Evolutionary conservation across 2,113 vertebrate genomes (phyloP), one percentile per base, ranked within the genome.

Genomic region (Pithys albifrons): DNA sequence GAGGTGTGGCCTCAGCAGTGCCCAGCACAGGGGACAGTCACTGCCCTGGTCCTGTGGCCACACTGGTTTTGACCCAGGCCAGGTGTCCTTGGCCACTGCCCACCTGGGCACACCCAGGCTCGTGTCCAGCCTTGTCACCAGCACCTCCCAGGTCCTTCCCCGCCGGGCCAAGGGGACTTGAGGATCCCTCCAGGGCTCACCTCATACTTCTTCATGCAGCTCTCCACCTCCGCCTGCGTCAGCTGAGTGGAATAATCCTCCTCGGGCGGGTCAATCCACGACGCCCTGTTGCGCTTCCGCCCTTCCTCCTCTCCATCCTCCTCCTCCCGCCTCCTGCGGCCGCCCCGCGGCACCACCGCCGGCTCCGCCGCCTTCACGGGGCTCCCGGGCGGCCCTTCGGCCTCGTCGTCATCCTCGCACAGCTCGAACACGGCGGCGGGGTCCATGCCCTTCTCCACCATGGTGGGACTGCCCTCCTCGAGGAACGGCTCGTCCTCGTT

Each of bases 141-240:
- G 62, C 62, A 29, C 28, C 12, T 43, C 8, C 12, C 27, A 22
- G 37, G 3, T 18, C 59, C 37, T 39, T 27, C 24, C 59, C 59
- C 1, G 3, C 24, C 10, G 35, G 25, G 7, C 37, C 7, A 19
- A 29, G 27, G 28, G 62, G 39, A 41, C 14, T 41, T 29, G 27
- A 19, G 18, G 27, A 13, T 41, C 4, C 7, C 17, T 4, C 9
- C 3, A 1, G 9, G 97, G 4, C 98, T 98, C 94, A 99, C 99
- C 98, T 99, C 98, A 0, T 99, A 99, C 31, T 98, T 99, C 97
- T 98, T 99, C 99, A 99, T 99, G 96, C 99, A 99, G 98, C 99
- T 99, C 97, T 99, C 99, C 43, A 99, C 98, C 97, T 99, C 99
- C 0, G 99, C 99, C 97, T 99, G 99, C 8, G 99, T 98, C 48